These are phyloP conservation scores for Villa cingulata DNA, from an alignment of 2,888 invertebrate genomes.

Conservation along the genomic window DNA sequence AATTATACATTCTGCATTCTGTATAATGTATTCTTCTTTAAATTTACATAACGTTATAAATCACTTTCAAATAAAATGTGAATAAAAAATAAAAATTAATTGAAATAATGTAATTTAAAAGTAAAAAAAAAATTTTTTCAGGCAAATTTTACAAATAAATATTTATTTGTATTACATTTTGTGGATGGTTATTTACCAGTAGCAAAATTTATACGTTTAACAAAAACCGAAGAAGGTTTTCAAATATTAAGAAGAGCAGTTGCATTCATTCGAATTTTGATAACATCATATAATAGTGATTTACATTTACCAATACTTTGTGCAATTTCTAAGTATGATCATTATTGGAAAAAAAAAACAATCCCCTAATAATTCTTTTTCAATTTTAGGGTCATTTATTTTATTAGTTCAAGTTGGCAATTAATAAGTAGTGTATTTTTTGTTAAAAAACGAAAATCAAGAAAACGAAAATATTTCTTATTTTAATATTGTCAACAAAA, in stretches of 20 bases:
- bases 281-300: neutral
- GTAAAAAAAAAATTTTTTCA: neutral
- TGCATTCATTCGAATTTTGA: neutral
- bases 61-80: no score
- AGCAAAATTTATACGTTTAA: neutral
- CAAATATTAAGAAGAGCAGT: neutral
- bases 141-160: neutral
- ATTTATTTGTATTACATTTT: neutral
- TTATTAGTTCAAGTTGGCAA: no score
- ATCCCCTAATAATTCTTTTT: no score
- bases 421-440: no score
- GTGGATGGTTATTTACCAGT: neutral
- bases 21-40: no score
- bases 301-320: neutral
- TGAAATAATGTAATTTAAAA: neutral
- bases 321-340: neutral
- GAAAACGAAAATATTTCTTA: no score
- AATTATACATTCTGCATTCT: no score
- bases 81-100: neutral
- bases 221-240: neutral
- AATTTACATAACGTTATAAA: no score
- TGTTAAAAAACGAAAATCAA: no score
- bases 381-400: no score
- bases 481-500: no score
- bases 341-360: no score